A percentile compares a stretch with the other conserved stretches of the same genome.
Evolutionary conservation across 2,888 invertebrate species (phyloP).

Genomic region (Aphodius sticticus): DNA sequence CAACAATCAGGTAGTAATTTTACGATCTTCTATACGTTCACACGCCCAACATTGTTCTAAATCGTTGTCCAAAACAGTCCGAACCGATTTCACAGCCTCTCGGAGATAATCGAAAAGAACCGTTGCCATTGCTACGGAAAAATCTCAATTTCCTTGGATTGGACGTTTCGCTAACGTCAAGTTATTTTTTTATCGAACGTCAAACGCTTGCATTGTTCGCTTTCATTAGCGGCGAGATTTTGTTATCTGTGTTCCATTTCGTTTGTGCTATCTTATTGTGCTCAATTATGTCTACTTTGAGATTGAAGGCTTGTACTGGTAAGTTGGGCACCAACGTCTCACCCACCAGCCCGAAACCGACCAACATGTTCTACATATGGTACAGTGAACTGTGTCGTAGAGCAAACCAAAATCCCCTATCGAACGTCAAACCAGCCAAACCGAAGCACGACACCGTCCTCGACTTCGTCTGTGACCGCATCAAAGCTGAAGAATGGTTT

Average conservation of each 20-base stretch:
- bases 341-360: conserved; percentile 44
- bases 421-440: conserved; percentile 54
- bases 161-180: conserved; percentile 4
- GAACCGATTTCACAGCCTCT: too few relatives aligned
- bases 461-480: conserved; percentile 78
- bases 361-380: conserved; percentile 59
- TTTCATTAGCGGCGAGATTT: conserved; percentile 14
- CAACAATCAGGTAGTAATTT: too few relatives aligned
- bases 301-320: not conserved
- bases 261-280: not conserved
- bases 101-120: too few relatives aligned
- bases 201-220: conserved; percentile 19
- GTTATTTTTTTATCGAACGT: conserved; percentile 9
- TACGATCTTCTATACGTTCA: too few relatives aligned
- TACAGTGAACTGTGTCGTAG: conserved; percentile 58
- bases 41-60: too few relatives aligned
- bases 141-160: conserved; percentile 4
- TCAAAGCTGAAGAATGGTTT: conserved; percentile 79
- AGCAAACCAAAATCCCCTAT: conserved; percentile 53
- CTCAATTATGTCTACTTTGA: not conserved
- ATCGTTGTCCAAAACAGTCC: too few relatives aligned
- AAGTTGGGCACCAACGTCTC: conserved; percentile 7
- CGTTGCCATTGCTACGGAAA: not conserved
- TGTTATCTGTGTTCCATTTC: not conserved
- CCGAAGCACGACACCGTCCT: conserved; percentile 56